Conservation (phyloP, 2,888 invertebrate species). For the Drosophila lutescens region DNA sequence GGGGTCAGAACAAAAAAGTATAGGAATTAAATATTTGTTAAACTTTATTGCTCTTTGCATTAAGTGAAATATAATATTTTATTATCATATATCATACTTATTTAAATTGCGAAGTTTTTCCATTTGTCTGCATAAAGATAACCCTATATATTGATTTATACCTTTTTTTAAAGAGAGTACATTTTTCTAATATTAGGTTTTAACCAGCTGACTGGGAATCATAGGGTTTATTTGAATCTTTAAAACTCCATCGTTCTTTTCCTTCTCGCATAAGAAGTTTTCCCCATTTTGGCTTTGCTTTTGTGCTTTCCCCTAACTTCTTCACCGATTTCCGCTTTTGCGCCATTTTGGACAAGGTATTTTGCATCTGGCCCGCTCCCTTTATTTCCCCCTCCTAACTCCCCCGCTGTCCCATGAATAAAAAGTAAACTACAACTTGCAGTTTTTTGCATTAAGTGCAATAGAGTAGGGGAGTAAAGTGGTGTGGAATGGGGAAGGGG, state of each 20-base stretch:
- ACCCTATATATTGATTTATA: neutral
- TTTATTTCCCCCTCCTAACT: slow-evolving; percentile 7
- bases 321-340: slow-evolving; percentile 45
- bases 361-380: slow-evolving; percentile 60
- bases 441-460: slow-evolving; percentile 43
- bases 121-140: too few species aligned
- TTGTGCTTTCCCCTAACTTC: slow-evolving; percentile 50
- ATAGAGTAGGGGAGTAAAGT: slow-evolving; percentile 9
- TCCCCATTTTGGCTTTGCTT: slow-evolving; percentile 33
- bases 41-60: too few species aligned
- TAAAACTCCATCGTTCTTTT: neutral
- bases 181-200: too few species aligned
- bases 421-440: slow-evolving; percentile 51
- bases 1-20: too few species aligned
- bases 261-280: slow-evolving; percentile 13
- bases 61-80: too few species aligned
- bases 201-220: neutral
- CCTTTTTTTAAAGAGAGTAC: neutral
- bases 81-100: too few species aligned
- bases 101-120: too few species aligned
- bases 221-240: slow-evolving; percentile 24
- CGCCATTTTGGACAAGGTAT: slow-evolving; percentile 69
- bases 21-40: too few species aligned
- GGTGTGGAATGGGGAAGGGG: slow-evolving; percentile 4
- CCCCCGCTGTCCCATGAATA: slow-evolving; percentile 28